A percentile compares a stretch with the other conserved stretches of the same genome.
Evolutionary conservation across 2,113 vertebrate genomes (phyloP).

Genomic region (Menidia beryllina): DNA sequence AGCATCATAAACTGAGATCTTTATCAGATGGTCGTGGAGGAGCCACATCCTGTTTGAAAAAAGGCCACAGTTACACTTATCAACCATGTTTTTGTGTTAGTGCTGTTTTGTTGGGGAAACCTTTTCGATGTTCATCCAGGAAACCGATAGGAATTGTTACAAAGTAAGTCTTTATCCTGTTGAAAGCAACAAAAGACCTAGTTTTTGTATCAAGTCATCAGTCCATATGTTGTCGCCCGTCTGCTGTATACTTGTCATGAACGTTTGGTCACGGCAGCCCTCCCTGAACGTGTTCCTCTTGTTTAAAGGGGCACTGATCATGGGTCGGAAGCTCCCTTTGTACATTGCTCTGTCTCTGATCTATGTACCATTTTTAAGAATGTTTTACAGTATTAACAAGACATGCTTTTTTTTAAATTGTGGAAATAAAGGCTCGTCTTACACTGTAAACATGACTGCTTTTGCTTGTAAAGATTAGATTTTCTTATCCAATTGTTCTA

Average conservation of each 20-base stretch:
- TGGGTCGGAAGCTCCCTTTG: conserved; percentile 18
- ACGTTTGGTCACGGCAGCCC: conserved; percentile 44
- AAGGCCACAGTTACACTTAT: conserved; percentile 11
- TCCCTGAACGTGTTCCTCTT: conserved; percentile 45
- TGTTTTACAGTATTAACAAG: conserved; percentile 55
- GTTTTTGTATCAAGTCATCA: not conserved
- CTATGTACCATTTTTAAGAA: conserved; percentile 52
- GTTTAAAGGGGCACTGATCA: conserved; percentile 29
- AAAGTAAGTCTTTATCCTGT: not conserved
- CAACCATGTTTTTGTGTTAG: conserved; percentile 8
- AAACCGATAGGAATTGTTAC: conserved; percentile 1
- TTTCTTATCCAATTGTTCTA: not conserved
- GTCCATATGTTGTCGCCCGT: conserved; percentile 17
- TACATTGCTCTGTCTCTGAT: conserved; percentile 43
- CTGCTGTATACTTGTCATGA: conserved; percentile 36
- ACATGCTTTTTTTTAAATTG: conserved; percentile 34
- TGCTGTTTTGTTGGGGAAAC: conserved; percentile 15
- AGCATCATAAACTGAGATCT: conserved; percentile 22
- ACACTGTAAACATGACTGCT: conserved; percentile 43
- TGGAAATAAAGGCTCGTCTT: conserved; percentile 74
- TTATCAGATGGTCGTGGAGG: not conserved
- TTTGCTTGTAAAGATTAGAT: not conserved
- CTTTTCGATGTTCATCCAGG: not conserved
- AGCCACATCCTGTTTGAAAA: conserved; percentile 4
- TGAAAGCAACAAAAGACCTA: not conserved